Percentiles rank a stretch among this genome's conserved stretches.
Conservation (phyloP, 2,113 vertebrate genomes). For the Brienomyrus longianalis region DNA sequence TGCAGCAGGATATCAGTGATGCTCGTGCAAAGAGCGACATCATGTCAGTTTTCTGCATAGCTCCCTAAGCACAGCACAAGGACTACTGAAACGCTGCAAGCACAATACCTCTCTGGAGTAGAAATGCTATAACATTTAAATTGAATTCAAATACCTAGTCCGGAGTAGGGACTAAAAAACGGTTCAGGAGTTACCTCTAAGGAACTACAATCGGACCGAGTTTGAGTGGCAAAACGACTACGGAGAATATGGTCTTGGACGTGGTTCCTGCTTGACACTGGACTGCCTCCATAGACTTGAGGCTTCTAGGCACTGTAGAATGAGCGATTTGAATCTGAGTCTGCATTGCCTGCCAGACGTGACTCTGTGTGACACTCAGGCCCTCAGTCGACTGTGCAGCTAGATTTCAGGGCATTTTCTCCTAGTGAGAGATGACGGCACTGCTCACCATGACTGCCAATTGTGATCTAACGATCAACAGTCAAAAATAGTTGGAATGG, state of each 20-base stretch:
- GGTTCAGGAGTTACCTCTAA: not conserved
- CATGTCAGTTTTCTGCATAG: not conserved
- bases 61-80: not conserved
- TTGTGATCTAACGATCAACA: not conserved
- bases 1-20: not conserved
- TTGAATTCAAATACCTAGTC: not conserved
- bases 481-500: not conserved
- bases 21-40: not conserved
- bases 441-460: not conserved
- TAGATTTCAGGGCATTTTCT: not conserved
- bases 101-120: not conserved
- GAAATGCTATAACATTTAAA: not conserved
- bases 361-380: not conserved
- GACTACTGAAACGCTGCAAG: not conserved
- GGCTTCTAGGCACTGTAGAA: not conserved
- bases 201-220: not conserved
- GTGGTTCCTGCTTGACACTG: not conserved
- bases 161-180: not conserved
- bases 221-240: not conserved
- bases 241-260: not conserved
- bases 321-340: not conserved
- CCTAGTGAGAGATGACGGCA: not conserved
- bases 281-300: not conserved
- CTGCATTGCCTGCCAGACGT: not conserved
- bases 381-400: not conserved